Conservation (phyloP, 2,113 vertebrate species). For the Psittacara wagleri region DNA sequence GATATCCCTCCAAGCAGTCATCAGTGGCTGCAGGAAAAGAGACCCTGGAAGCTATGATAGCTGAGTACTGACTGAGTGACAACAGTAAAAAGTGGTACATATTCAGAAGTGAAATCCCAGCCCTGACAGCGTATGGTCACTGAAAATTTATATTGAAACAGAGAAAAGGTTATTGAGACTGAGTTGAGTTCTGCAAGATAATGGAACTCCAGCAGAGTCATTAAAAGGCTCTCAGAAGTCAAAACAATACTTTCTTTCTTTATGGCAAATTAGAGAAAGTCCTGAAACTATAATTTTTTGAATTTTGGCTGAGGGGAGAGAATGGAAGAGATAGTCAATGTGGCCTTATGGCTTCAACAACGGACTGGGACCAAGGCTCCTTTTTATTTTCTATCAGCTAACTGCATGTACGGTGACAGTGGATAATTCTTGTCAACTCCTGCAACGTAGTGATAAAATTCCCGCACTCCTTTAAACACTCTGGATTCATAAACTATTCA, state of each 20-base stretch:
- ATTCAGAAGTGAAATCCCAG: neutral
- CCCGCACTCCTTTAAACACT: neutral
- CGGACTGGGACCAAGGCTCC: neutral
- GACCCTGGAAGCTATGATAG: neutral
- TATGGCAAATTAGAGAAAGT: neutral
- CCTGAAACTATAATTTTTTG: neutral
- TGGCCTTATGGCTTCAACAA: neutral
- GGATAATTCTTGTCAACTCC: neutral
- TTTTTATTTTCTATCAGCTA: neutral
- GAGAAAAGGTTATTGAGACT: neutral
- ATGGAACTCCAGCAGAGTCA: neutral
- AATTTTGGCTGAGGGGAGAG: neutral
- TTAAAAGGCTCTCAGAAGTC: neutral
- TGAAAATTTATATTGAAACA: neutral
- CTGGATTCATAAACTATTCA: neutral
- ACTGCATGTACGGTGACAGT: neutral
- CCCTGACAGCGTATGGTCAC: neutral
- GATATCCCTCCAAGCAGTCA: neutral
- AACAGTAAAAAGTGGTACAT: neutral
- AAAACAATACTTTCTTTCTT: neutral
- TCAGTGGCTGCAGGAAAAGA: neutral
- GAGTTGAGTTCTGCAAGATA: neutral
- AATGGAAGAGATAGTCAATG: neutral
- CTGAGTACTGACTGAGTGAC: neutral
- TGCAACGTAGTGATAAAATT: neutral